Base-by-base conservation (phyloP, 1,140 invertebrate genomes). In the Cotesia typhae region DNA sequence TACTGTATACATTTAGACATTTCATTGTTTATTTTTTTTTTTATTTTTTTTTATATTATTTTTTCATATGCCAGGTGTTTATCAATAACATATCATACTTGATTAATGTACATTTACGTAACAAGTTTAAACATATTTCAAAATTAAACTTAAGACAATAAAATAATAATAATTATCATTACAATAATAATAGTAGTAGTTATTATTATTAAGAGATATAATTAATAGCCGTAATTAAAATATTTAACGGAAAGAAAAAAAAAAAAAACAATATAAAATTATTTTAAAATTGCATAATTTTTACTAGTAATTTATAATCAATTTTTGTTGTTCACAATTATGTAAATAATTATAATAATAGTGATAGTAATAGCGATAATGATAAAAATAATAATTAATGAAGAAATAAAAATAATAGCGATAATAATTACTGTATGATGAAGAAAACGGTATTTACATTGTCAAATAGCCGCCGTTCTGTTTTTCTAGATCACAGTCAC, bases 401-500 rank as follows among this genome's bases (percentile, higher is more conserved):
- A 10, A 52, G 59, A 64, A 68, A 71, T 73, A 72, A 65, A 64
- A 67, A 73, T 35, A 63, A 41, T 68, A 67, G 74, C 72, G 65
- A 69, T 61, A 76, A 77, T 75, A 66, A 77, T 65, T 55, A 67
- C 73, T 69, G 20, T 73, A 47, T 74, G 76, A 79, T 79, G 80
- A 78, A 76, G 78, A 82, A 81, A 81, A 75, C 78, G 75, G 73
- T 41, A 41, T 41, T 2, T 41, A 41, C 41, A 41, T 41, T 41
- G 41, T 78, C 75, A 72, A 76, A 70, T 80, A 83, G 81, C 80
- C 77, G 78, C 79, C 52, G 9, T 82, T 82, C 76, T 81, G 78
- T 74, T 82, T 82, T 78, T 74, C 78, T 83, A 83, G 76, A 83
- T 83, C 82, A 83, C 82, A 83, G 82, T 83, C 81, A 82, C 76